A percentile compares a stretch with the other conserved stretches of the same genome.
Conservation (phyloP, 2,113 vertebrate species). For the Cinclus mexicanus region DNA sequence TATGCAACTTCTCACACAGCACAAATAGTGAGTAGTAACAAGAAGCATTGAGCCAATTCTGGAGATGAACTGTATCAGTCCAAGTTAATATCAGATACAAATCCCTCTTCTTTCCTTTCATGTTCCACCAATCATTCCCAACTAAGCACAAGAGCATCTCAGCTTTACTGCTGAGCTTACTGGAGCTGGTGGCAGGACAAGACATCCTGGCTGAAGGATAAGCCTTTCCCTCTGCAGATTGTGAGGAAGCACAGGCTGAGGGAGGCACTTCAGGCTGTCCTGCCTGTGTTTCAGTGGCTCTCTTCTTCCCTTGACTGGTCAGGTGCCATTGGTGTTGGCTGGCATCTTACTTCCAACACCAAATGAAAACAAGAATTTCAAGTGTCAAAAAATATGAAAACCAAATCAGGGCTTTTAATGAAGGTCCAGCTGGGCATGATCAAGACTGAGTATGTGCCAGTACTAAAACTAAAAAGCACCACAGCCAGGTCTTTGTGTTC, state of each 20-base stretch:
- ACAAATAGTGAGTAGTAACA: background rate
- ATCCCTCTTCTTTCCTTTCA: background rate
- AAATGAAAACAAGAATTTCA: background rate
- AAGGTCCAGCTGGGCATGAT: too few species aligned
- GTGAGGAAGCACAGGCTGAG: background rate
- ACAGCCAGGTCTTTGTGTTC: background rate
- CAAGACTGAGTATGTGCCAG: background rate
- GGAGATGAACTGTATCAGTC: background rate
- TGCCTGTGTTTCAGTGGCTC: background rate
- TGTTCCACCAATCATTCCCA: background rate
- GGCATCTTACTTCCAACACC: background rate
- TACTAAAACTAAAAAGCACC: background rate
- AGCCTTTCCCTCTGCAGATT: accelerated
- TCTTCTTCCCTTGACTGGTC: background rate
- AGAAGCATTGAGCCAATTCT: background rate
- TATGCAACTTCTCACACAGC: background rate
- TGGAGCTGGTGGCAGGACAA: background rate
- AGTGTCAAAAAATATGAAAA: background rate
- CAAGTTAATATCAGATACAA: background rate
- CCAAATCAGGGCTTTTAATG: background rate
- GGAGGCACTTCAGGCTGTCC: background rate
- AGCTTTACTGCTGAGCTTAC: background rate
- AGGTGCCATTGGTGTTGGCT: background rate
- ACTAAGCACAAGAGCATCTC: background rate
- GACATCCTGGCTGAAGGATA: background rate